phyloP scores from a whole-genome alignment of 2,113 vertebrate species.

The Paradoxurus hermaphroditus region DNA sequence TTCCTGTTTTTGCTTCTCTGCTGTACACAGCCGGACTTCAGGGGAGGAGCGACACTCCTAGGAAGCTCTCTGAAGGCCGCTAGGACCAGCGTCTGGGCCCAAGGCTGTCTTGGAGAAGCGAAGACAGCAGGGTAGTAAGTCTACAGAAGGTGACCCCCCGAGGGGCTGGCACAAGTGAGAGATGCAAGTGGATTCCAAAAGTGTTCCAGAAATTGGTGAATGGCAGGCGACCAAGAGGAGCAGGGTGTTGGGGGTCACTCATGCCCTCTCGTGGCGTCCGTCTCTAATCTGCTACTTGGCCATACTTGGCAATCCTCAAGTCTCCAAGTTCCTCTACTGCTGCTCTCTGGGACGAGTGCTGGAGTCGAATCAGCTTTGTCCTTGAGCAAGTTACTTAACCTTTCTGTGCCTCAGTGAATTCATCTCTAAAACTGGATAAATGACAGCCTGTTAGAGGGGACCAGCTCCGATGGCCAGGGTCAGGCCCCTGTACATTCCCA shows the following conservation, averaged over 20 bases:
- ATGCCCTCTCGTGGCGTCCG: background rate
- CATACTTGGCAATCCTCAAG: background rate
- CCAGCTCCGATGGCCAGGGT: background rate
- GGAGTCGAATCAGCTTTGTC: background rate
- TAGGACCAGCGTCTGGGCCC: background rate
- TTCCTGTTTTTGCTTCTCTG: background rate
- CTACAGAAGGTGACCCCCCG: no score
- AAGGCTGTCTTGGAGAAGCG: background rate
- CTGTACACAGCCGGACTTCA: background rate
- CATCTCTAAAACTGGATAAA: background rate
- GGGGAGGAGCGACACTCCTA: background rate
- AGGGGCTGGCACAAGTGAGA: background rate
- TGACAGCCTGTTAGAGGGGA: background rate
- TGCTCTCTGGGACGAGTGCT: background rate
- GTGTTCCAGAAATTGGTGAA: background rate
- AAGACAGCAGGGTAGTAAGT: background rate
- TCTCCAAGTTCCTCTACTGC: background rate
- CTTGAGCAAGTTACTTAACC: background rate
- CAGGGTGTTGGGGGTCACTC: background rate
- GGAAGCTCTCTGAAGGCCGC: background rate
- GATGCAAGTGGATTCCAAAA: background rate
- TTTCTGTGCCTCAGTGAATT: background rate
- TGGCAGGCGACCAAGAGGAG: background rate
- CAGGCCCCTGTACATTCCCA: background rate
- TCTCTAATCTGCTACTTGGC: background rate